Evolutionary conservation across 2,113 vertebrate species (phyloP).

Genomic region (Indicator indicator): DNA sequence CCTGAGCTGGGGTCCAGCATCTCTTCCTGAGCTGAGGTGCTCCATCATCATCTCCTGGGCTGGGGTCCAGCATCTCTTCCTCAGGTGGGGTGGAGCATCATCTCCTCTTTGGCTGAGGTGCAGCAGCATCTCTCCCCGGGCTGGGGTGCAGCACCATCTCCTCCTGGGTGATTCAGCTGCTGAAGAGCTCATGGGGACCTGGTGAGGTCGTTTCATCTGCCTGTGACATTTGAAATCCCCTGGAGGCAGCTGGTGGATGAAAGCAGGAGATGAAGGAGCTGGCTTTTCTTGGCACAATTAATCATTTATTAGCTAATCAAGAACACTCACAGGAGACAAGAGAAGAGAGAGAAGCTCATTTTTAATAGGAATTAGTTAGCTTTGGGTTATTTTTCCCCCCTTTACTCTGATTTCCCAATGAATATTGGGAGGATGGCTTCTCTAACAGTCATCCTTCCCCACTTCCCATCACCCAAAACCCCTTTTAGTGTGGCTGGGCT

Average conservation of each 20-base stretch:
- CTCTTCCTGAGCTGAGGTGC: no score
- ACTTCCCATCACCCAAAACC: neutral
- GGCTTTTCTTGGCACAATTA: slow-evolving; percentile 50
- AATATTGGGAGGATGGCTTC: neutral
- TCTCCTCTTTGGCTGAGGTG: no score
- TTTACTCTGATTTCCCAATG: slow-evolving; percentile 24
- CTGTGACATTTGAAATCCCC: slow-evolving; percentile 16
- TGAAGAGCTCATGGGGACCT: neutral
- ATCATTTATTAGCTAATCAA: slow-evolving; percentile 71
- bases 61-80: no score
- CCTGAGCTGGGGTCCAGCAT: no score
- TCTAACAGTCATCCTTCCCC: neutral
- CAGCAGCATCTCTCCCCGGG: no score
- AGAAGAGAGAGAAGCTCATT: neutral
- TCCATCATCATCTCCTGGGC: neutral
- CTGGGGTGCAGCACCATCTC: neutral
- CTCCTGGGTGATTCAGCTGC: fast-evolving
- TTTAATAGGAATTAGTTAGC: slow-evolving; percentile 70
- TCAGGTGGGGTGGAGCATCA: no score
- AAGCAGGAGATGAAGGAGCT: slow-evolving; percentile 47
- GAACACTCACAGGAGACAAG: slow-evolving; percentile 41
- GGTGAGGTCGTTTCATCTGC: neutral
- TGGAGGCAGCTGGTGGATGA: slow-evolving; percentile 44
- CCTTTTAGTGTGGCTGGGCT: fast-evolving
- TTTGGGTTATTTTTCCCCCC: neutral